Percentiles rank a stretch among this genome's conserved stretches.
phyloP scores from a whole-genome alignment of 2,888 invertebrate genomes.

The Rhogogaster chlorosoma region DNA sequence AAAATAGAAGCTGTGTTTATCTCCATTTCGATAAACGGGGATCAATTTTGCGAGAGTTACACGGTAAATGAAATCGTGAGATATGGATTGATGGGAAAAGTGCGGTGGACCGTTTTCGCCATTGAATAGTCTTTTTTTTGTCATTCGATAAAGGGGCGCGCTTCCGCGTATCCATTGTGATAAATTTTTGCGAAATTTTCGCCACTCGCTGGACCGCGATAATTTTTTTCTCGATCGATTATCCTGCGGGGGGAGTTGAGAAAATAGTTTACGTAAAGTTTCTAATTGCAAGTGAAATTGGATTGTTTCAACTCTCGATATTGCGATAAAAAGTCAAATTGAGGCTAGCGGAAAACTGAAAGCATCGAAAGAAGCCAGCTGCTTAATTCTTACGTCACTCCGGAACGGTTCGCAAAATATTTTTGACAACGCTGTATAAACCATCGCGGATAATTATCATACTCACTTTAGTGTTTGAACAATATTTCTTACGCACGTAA shows the following conservation, averaged over 20 bases:
- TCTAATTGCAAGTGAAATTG: background rate
- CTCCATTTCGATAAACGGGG: background rate
- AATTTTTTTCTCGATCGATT: background rate
- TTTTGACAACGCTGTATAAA: background rate
- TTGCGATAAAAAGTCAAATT: background rate
- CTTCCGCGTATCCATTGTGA: background rate
- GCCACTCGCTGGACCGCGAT: background rate
- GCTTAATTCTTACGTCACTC: background rate
- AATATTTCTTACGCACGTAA: background rate
- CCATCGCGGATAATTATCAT: background rate
- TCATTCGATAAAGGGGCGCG: background rate
- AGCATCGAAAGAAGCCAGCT: background rate
- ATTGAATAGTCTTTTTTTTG: background rate
- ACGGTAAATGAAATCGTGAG: background rate
- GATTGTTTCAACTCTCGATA: background rate
- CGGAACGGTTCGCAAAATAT: background rate
- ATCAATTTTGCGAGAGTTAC: background rate
- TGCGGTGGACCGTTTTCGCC: background rate
- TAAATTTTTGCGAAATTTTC: background rate
- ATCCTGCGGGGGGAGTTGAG: background rate
- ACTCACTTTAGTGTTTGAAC: constrained; percentile 3
- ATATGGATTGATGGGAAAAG: background rate
- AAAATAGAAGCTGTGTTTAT: background rate
- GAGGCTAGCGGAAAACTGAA: background rate
- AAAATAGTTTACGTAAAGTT: background rate